Base-by-base conservation (phyloP, 2,113 vertebrate species). In the Zeus faber region DNA sequence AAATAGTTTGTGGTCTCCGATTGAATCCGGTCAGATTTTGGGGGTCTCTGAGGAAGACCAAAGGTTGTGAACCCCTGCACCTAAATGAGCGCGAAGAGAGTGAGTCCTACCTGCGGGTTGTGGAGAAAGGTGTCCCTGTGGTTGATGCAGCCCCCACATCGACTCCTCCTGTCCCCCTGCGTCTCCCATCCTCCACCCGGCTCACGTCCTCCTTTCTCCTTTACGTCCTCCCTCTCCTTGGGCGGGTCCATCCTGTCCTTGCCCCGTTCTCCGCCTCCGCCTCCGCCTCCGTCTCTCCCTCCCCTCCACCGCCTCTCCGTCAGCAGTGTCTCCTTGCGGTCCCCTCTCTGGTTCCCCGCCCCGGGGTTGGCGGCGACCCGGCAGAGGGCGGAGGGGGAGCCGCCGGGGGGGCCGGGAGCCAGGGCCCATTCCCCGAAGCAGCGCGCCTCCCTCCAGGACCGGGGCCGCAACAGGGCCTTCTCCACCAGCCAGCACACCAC, bases 101-200 rank as follows among this genome's bases (percentile, higher is more conserved):
- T 11, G 13, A 33, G 31, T 2, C 29, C 50, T 67, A 92, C 91
- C 90, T 92, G 91, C 18, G 91, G 91, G 53, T 93, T 93, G 79
- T 87, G 76, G 44, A 93, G 83, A 79, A 91, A 92, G 5, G 88
- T 90, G 40, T 89, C 85, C 59, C 75, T 82, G 62, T 92, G 83
- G 72, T 92, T 92, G 62, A 91, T 87, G 56, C 91, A 93, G 20
- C 91, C 91, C 26, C 91, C 91, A 58, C 89, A 91, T 20, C 88
- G 83, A 73, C 89, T 89, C 64, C 72, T 89, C 58, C 76, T 84
- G 49, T 90, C 86, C 54, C 62, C 27, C 49, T 83, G 75, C 4
- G 25, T 67, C 16, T 66, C 69, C 82, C 76, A 81, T 1, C 25
- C 26, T 57, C 50, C 64, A 5, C 22, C 68, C 22, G 16, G 46